phyloP scores from a whole-genome alignment of 2,797 vertebrate genomes.

The Sebastes umbrosus region DNA sequence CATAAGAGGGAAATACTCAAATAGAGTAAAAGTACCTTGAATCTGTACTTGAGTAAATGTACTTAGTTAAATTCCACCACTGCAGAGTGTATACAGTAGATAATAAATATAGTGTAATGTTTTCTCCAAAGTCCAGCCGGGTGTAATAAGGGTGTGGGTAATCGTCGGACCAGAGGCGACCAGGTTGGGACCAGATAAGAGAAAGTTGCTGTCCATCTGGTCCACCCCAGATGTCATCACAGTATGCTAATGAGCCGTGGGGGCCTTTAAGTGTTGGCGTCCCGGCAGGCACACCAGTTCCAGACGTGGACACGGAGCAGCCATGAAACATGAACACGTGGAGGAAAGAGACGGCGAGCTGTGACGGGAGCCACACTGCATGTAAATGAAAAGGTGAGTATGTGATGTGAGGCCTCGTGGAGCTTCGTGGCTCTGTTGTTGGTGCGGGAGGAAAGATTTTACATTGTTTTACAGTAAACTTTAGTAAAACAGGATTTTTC shows the following conservation, averaged over 20 bases:
- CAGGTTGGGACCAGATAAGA: conserved; percentile 75
- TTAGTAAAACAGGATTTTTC: background rate
- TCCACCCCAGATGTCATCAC: conserved; percentile 76
- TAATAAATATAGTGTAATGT: background rate
- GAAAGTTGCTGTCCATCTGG: conserved; percentile 40
- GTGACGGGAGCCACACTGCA: background rate
- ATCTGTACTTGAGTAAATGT: no score
- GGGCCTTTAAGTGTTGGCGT: conserved; percentile 72
- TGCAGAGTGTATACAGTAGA: background rate
- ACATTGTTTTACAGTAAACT: background rate
- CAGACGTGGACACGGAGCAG: conserved; percentile 17
- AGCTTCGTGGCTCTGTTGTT: background rate
- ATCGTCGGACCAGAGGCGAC: conserved; percentile 30
- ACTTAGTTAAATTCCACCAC: no score
- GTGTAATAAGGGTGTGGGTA: conserved; percentile 55
- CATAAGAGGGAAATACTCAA: no score
- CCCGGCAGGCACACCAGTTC: conserved; percentile 2
- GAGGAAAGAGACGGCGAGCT: background rate
- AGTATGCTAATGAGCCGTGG: conserved; percentile 83
- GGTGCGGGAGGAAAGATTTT: background rate
- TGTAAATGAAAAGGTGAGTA: conserved; percentile 50
- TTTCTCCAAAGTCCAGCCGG: conserved; percentile 23
- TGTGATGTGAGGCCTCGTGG: background rate
- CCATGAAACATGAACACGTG: background rate
- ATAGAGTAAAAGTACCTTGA: no score